These are phyloP conservation scores for Stercorarius parasiticus DNA, from an alignment of 2,113 vertebrate species.

Conservation along the genomic window DNA sequence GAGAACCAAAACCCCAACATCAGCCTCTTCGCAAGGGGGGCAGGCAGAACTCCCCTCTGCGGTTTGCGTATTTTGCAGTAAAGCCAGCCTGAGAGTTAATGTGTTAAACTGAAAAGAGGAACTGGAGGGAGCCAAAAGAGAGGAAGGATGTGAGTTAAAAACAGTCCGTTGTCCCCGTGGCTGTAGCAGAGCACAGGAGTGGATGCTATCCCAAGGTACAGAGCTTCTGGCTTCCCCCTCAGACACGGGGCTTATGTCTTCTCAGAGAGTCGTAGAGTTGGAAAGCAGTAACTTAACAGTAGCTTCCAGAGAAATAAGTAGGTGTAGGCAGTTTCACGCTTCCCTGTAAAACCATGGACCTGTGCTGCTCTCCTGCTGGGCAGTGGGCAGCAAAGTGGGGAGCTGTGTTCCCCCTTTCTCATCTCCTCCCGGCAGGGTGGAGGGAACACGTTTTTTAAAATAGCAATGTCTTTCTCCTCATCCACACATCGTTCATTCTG, in stretches of 20 bases:
- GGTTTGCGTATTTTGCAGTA: background rate
- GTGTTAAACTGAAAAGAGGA: conserved; percentile 42
- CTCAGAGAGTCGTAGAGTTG: background rate
- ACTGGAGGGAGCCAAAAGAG: background rate
- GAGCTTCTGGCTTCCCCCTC: background rate
- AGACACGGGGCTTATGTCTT: background rate
- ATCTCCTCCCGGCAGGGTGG: background rate
- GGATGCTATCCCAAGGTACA: background rate
- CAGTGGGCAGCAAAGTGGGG: background rate
- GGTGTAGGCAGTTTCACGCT: background rate
- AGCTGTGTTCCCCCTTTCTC: background rate
- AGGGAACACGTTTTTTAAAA: background rate
- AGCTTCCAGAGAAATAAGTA: background rate
- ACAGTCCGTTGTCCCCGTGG: background rate
- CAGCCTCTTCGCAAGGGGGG: background rate
- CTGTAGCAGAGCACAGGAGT: background rate
- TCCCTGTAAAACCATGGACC: background rate
- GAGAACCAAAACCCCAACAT: background rate
- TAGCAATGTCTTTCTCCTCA: background rate
- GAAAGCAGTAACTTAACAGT: background rate
- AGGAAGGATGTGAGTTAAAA: conserved; percentile 50
- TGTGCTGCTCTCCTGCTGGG: background rate
- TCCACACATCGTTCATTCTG: background rate
- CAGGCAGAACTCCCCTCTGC: background rate
- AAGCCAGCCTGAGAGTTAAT: background rate